A percentile compares a stretch with the other conserved stretches of the same genome.
phyloP scores from a whole-genome alignment of 2,888 invertebrate species.

The Cataglyphis cursor region DNA sequence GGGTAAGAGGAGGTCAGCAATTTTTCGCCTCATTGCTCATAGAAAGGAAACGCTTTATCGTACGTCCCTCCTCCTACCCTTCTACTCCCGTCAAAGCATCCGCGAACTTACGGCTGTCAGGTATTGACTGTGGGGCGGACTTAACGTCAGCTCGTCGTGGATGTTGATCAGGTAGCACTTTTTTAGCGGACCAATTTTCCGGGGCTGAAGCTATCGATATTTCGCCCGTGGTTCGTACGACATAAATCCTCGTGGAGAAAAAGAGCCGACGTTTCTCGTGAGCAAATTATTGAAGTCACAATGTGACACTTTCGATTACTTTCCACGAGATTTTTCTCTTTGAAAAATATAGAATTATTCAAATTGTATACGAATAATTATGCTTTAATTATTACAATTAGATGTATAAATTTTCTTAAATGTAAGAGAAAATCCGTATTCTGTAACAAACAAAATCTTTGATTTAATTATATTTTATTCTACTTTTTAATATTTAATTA shows the following conservation, averaged over 20 bases:
- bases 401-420: neutral
- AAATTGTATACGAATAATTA: neutral
- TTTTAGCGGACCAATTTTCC: slow-evolving; percentile 76
- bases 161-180: slow-evolving; percentile 74
- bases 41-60: slow-evolving; percentile 75
- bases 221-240: slow-evolving; percentile 2
- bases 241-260: neutral
- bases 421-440: neutral
- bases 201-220: slow-evolving; percentile 68
- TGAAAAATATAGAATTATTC: neutral
- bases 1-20: slow-evolving; percentile 69
- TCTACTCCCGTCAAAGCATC: slow-evolving; percentile 19
- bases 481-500: neutral
- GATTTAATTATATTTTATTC: neutral
- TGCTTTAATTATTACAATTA: neutral
- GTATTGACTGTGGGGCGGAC: slow-evolving; percentile 44
- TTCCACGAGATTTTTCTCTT: slow-evolving; percentile 4
- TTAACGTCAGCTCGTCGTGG: slow-evolving; percentile 72
- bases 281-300: neutral
- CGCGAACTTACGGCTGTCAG: slow-evolving; percentile 51
- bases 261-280: neutral
- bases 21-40: slow-evolving; percentile 77
- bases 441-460: neutral
- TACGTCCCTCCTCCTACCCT: slow-evolving; percentile 20
- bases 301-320: neutral